Percentiles rank a stretch among this genome's conserved stretches.
Conservation (phyloP, 2,113 vertebrate genomes). For the Bungarus multicinctus region DNA sequence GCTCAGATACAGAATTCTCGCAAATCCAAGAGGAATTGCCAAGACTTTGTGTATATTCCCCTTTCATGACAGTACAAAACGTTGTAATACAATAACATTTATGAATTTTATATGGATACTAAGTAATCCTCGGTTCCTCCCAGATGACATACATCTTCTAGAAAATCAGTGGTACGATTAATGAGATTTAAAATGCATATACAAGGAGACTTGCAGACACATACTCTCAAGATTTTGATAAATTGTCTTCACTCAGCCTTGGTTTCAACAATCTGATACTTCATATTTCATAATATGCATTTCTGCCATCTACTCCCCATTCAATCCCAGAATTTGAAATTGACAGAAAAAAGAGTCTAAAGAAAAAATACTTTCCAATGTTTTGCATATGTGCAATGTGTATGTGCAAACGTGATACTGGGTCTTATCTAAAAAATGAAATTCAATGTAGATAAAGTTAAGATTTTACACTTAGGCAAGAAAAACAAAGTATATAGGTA, state of each 20-base stretch:
- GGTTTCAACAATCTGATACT: conserved; percentile 7
- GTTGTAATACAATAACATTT: neutral
- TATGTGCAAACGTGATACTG: neutral
- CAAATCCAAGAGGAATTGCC: accelerated
- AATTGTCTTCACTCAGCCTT: neutral
- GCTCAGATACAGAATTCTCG: neutral
- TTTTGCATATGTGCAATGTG: neutral
- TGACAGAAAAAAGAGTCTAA: conserved; percentile 1
- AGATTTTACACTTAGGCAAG: neutral
- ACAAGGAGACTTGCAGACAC: neutral
- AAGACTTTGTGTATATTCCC: neutral
- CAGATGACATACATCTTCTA: neutral
- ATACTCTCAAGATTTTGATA: conserved; percentile 4
- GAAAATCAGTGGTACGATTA: conserved; percentile 32
- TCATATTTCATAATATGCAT: neutral
- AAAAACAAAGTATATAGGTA: neutral
- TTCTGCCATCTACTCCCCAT: neutral
- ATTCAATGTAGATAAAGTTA: neutral
- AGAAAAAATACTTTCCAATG: neutral
- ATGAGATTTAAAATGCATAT: neutral
- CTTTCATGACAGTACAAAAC: neutral
- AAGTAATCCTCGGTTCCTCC: conserved; percentile 8
- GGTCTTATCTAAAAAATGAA: neutral
- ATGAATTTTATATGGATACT: conserved; percentile 9
- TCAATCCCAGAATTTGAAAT: neutral